phyloP scores from a whole-genome alignment of 2,888 invertebrate genomes.

The Volucella inanis region DNA sequence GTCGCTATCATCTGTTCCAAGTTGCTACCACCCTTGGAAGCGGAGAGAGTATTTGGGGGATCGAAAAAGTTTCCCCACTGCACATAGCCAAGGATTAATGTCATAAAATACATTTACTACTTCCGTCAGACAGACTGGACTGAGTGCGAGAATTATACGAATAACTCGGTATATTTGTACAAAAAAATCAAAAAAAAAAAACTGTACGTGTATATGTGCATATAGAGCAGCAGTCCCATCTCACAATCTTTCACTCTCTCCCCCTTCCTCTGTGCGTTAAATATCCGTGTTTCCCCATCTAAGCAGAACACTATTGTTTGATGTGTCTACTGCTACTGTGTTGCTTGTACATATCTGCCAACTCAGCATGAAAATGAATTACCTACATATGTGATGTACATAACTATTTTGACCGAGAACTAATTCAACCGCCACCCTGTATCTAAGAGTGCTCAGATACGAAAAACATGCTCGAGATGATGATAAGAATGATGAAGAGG shows the following conservation, averaged over 20 bases:
- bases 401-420: conserved; percentile 24
- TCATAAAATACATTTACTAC: conserved; percentile 72
- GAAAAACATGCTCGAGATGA: conserved; percentile 48
- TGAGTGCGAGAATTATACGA: background rate
- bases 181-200: conserved; percentile 20
- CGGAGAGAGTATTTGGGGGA: background rate
- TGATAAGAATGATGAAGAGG: conserved; percentile 29
- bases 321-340: conserved; percentile 34
- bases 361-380: conserved; percentile 67
- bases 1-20: conserved; percentile 63
- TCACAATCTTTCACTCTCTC: too few species aligned
- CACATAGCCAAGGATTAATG: conserved; percentile 63
- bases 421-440: background rate
- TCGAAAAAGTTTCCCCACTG: conserved; percentile 28
- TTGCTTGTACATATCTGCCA: conserved; percentile 55
- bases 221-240: conserved; percentile 44
- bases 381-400: conserved; percentile 22
- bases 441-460: conserved; percentile 13
- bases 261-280: conserved; percentile 2
- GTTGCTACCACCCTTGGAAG: conserved; percentile 1
- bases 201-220: conserved; percentile 34
- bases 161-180: background rate
- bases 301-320: conserved; percentile 42
- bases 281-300: conserved; percentile 9
- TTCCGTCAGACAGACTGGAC: conserved; percentile 55